Evolutionary conservation across 2,888 invertebrate species (phyloP), one percentile per base, ranked within the genome.

Genomic region (Hypomecis punctinalis): DNA sequence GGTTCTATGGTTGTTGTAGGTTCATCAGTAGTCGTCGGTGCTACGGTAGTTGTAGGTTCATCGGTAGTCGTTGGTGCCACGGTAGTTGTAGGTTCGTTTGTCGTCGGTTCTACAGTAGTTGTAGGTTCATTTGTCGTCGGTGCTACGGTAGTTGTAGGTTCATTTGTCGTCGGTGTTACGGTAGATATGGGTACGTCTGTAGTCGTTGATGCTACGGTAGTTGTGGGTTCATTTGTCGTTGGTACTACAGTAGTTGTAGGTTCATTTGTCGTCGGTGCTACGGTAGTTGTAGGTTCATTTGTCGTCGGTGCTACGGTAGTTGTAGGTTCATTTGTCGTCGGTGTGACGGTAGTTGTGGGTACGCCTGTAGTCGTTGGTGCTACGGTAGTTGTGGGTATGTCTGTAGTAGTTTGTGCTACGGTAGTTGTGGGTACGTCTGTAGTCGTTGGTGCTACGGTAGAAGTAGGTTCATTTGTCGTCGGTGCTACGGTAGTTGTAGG

Each of bases 261-360:
- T 4, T 13, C 5, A 23, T 13, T 33, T 11, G 55, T 55, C 33
- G 55, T 55, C 7, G 46, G n/a, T 7, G n/a, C 35, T 42, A 8
- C 37, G 3, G 42, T 49, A 1, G 42, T 49, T 0, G 58, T 42
- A 35, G 58, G 48, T n/a, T n/a, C 48, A 39, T 13, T 33, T 10
- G 40, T 42, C 8, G 23, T 52, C 0, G 52, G 23, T n/a, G 3
- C 5, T 40, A 5, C 9, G 9, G 23, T 52, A 10, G 9, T 46
- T 7, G n/a, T n/a, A 11, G 46, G 9, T 11, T 33, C 45, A 13
- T 42, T n/a, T n/a, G n/a, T 56, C n/a, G 56, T 46, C 5, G 54
- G 7, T 9, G 0, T 43, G 6, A 43, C 10, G 3, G 0, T 6
- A 33, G 55, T 55, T 13, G 58, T 42, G 6, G 48, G 9, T 49